These are phyloP conservation scores for Moxostoma hubbsi DNA, from an alignment of 2,797 vertebrate species.

Conservation along the genomic window DNA sequence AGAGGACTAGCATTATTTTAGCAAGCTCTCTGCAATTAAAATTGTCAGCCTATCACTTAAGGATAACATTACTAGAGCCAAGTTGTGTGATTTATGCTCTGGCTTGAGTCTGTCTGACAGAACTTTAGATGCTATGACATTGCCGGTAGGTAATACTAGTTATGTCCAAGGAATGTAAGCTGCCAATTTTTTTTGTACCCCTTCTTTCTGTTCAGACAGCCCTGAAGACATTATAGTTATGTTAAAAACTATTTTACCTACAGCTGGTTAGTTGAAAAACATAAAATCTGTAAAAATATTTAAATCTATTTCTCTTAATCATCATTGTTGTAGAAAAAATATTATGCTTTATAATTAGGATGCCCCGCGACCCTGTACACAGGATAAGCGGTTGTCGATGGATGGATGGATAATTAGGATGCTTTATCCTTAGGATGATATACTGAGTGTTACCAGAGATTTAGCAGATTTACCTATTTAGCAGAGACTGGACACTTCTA, in stretches of 20 bases:
- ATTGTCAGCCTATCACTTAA: conserved; percentile 42
- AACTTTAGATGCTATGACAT: conserved; percentile 25
- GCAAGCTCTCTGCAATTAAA: conserved; percentile 36
- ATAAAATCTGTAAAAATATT: not conserved
- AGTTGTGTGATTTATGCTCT: conserved; percentile 45
- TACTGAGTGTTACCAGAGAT: too few relatives aligned
- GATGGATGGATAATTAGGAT: too few relatives aligned
- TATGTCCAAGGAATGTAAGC: conserved; percentile 34
- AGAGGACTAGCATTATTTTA: conserved; percentile 29
- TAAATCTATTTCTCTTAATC: too few relatives aligned
- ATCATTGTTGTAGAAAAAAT: not conserved
- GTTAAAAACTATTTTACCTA: not conserved
- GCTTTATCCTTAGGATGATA: too few relatives aligned
- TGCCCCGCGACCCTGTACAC: too few relatives aligned
- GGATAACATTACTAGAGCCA: conserved; percentile 33
- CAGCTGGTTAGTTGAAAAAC: not conserved
- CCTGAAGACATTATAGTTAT: not conserved
- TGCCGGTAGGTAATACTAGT: conserved; percentile 42
- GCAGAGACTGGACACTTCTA: too few relatives aligned
- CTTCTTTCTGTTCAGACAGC: conserved; percentile 5
- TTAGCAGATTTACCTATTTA: too few relatives aligned
- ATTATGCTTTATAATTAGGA: too few relatives aligned
- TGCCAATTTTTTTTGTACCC: not conserved
- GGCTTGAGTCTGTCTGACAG: conserved; percentile 39
- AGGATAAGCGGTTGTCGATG: too few relatives aligned